Base-by-base conservation (phyloP, 2,797 vertebrate genomes). In the Heterohyrax brucei region DNA sequence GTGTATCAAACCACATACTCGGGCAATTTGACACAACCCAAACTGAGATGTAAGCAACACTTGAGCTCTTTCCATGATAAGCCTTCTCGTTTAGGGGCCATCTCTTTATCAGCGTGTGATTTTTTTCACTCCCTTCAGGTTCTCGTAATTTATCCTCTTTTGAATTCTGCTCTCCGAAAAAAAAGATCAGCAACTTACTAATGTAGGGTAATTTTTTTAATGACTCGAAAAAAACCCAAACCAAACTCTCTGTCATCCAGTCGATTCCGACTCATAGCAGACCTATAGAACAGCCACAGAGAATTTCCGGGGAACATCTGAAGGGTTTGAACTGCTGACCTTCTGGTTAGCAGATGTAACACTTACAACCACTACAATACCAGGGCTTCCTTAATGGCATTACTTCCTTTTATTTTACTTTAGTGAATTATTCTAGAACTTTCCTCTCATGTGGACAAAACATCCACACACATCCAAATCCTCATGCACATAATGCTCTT, bases 361-460 rank as follows among this genome's bases (percentile, higher is more conserved):
- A 39, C 39, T 39, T 39, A 39, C 39, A 39, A 39, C 39, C 39
- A 39, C 39, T 39, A 2, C 39, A 39, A 39, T 39, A 39, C 39
- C 39, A 39, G 39, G 39, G 3, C 39, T 39, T 39, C 33, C 53
- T 56, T 62, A 73, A 70, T 77, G n/a, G 6, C 39, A 39, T 13
- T 33, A 14, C 4, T 81, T 3, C 48, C 61, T 93, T 87, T 81
- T 81, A 83, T 89, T 89, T 86, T 76, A 18, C 14, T 95, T 89
- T 66, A 89, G n/a, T 70, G 53, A 44, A 22, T 89, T 73, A 39
- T 3, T 59, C 12, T 87, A 30, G 33, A 87, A n/a, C 33, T 77
- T 83, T 95, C 79, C 16, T 82, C 16, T 53, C 33, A 28, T 2
- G 4, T 79, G 22, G 59, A 39, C 81, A 53, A 62, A 39, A 9